Conservation (phyloP, 53 echinoderm and acorn worm genomes). For the Arbacia lixula region DNA sequence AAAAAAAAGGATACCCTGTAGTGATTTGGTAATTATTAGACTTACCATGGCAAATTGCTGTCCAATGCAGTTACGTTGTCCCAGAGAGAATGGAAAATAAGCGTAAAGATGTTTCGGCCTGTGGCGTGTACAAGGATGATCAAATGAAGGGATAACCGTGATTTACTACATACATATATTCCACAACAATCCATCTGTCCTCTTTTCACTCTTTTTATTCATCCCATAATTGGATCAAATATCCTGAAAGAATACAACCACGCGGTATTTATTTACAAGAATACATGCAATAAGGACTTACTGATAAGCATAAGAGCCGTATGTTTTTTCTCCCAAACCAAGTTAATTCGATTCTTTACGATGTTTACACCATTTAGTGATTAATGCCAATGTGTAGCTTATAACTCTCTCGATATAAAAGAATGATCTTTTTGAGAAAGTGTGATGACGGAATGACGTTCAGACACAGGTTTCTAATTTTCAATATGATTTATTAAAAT, state of each 20-base stretch:
- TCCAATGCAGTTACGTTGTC: slow-evolving; percentile 44
- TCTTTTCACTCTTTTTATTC: background rate
- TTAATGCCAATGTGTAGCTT: too few relatives aligned
- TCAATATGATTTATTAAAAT: too few relatives aligned
- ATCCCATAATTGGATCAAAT: background rate
- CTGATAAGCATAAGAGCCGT: too few relatives aligned
- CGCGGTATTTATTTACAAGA: too few relatives aligned
- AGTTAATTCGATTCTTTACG: too few relatives aligned
- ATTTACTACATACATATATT: background rate
- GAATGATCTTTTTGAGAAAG: too few relatives aligned
- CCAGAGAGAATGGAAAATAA: slow-evolving; percentile 32
- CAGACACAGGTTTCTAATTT: too few relatives aligned
- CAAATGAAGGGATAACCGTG: background rate
- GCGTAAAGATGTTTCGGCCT: slow-evolving; percentile 30
- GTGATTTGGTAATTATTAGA: background rate
- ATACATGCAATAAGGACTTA: too few relatives aligned
- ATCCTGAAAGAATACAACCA: background rate
- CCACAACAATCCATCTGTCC: background rate
- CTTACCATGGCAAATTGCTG: slow-evolving; percentile 46
- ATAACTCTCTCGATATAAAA: too few relatives aligned
- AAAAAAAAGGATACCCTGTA: background rate
- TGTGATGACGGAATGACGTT: too few relatives aligned
- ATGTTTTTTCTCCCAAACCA: too few relatives aligned
- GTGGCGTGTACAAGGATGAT: background rate
- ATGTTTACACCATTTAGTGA: too few relatives aligned